Conservation (phyloP, 92 coral and sea anemone species). For the Plumapathes pennacea region DNA sequence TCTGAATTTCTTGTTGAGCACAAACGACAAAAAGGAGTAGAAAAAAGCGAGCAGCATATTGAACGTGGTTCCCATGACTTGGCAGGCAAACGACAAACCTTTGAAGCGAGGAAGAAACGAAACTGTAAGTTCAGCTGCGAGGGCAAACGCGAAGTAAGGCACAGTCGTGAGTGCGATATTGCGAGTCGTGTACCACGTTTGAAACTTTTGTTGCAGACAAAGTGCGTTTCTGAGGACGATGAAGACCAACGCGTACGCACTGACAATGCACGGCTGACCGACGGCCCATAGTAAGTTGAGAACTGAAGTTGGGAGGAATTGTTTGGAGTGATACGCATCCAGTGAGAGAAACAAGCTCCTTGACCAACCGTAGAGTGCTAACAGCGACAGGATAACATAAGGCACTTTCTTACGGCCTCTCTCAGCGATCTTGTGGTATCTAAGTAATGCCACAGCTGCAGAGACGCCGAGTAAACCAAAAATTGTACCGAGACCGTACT, state of each 20-base stretch:
- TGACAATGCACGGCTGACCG: conserved; percentile 73
- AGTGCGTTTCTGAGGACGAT: conserved; percentile 75
- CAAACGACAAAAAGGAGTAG: conserved; percentile 45
- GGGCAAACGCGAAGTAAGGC: conserved; percentile 65
- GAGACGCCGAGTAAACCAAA: conserved; percentile 19
- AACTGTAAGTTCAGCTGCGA: conserved; percentile 61
- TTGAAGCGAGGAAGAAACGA: conserved; percentile 47
- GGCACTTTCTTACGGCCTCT: conserved; percentile 48
- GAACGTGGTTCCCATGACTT: conserved; percentile 48
- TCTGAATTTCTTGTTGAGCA: conserved; percentile 55
- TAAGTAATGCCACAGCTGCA: conserved; percentile 7
- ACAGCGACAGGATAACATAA: conserved; percentile 39
- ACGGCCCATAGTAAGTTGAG: conserved; percentile 69
- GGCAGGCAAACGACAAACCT: conserved; percentile 61
- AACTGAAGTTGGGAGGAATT: conserved; percentile 29
- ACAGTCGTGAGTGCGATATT: conserved; percentile 63
- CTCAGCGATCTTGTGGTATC: neutral
- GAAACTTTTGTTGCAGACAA: conserved; percentile 61
- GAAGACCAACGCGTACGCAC: conserved; percentile 66
- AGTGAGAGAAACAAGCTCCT: conserved; percentile 48
- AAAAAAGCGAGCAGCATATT: conserved; percentile 45
- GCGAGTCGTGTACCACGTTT: conserved; percentile 65
- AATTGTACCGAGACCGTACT: conserved; percentile 56
- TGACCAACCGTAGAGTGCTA: conserved; percentile 39
- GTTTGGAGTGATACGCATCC: conserved; percentile 63